phyloP scores from a whole-genome alignment of 2,797 vertebrate species.

The Tachyglossus aculeatus region DNA sequence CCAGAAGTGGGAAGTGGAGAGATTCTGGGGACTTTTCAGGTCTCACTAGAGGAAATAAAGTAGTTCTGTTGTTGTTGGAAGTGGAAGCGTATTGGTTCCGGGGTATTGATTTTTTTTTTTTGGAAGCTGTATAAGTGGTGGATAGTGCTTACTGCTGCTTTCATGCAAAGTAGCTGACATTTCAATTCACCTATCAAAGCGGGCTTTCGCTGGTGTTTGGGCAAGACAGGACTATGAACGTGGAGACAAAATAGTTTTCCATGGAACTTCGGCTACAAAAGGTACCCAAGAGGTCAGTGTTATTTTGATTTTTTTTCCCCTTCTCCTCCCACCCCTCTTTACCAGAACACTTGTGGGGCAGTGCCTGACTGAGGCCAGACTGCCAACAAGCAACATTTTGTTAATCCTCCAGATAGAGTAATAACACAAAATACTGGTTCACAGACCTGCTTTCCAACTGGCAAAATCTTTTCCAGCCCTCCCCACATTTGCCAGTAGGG shows the following conservation, averaged over 20 bases:
- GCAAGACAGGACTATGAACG: background rate
- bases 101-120: background rate
- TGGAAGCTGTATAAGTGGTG: background rate
- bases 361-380: no score
- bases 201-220: background rate
- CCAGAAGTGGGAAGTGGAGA: background rate
- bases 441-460: background rate
- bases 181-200: background rate
- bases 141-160: background rate
- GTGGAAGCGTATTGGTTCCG: background rate
- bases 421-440: no score
- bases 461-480: background rate
- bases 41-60: background rate
- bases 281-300: background rate
- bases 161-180: background rate
- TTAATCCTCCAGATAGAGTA: no score
- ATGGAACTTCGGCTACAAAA: background rate
- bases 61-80: background rate
- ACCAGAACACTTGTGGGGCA: no score
- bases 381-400: no score
- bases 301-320: no score
- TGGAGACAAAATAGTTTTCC: background rate
- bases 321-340: no score
- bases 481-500: no score
- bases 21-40: background rate